Evolutionary conservation across 92 coral and sea anemone genomes (phyloP), one percentile per base, ranked within the genome.

Genomic region (Epizoanthus rinbou): DNA sequence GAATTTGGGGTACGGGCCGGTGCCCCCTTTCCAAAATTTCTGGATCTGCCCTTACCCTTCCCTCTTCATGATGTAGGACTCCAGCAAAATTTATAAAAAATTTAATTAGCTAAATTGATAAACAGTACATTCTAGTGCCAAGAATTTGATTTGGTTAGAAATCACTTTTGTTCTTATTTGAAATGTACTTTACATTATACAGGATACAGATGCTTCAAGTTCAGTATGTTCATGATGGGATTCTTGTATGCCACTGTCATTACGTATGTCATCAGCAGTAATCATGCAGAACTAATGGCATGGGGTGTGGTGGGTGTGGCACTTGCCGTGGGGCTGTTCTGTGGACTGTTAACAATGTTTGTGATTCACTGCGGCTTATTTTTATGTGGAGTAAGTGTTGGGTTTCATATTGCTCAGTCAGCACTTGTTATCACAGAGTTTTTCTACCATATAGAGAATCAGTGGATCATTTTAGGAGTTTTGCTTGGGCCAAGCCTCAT

Each of bases 261-360:
- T 71, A 97, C 99, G 23, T 97, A 86, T 69, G 54, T 91, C 69
- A 90, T 97, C 71, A 87, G 93, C 68, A 84, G 86, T 56, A 85
- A 80, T 84, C 98, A 96, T 63, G 87, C 98, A 1, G 90, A 83
- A 8, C 91, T 96, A 25, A 89, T 92, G 5, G 74, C 85, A 25
- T 91, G 98, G 92, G 95, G 98, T 16, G 90, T 96, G 39, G 86
- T 96, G 41, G 94, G 98, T 22, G 96, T 96, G 9, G 87, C 98
- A n/a, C 79, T 94, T 6, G 95, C 95, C 53, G 96, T 91, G 23
- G 99, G 99, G 64, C 75, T 96, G 62, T 94, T 94, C 86, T 96
- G 93, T 78, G 98, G 97, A 52, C 88, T 96, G 5, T 86, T 96
- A 64, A 91, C 98, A 31, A 91, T 88, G 80, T 94, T 96, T 50